These are phyloP conservation scores for Holocentrus rufus DNA, from an alignment of 2,797 vertebrate genomes.

Conservation along the genomic window DNA sequence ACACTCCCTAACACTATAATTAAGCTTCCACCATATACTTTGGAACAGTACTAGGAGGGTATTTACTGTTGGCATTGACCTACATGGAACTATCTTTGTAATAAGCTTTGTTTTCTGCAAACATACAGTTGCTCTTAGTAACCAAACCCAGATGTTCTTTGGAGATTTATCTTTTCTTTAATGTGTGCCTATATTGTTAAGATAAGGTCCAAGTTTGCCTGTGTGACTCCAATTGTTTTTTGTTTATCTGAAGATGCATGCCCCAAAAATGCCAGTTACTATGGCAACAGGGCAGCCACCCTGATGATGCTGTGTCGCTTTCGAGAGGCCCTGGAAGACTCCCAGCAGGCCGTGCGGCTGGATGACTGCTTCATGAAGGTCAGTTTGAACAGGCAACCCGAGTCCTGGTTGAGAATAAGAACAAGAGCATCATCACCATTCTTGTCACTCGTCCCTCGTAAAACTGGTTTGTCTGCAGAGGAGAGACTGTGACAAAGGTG, in stretches of 20 bases:
- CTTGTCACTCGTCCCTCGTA: background rate
- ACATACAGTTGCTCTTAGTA: background rate
- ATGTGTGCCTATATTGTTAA: background rate
- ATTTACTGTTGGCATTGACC: slow-evolving; percentile 1
- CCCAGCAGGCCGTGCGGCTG: slow-evolving; percentile 93
- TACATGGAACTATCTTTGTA: background rate
- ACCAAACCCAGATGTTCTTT: background rate
- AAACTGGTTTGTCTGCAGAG: background rate
- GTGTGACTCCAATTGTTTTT: slow-evolving; percentile 3
- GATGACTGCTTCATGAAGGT: slow-evolving; percentile 95
- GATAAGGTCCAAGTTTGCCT: background rate
- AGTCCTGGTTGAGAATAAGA: background rate
- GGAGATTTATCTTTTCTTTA: background rate
- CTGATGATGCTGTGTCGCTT: slow-evolving; percentile 93
- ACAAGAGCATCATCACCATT: background rate
- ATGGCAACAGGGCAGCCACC: slow-evolving; percentile 94
- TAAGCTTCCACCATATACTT: background rate
- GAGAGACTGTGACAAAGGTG: too few species aligned
- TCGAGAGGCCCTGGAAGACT: slow-evolving; percentile 92
- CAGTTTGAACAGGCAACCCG: slow-evolving; percentile 19
- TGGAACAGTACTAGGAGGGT: background rate
- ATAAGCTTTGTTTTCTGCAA: too few species aligned
- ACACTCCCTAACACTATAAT: background rate
- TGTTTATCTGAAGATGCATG: slow-evolving; percentile 81
- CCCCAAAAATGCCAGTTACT: slow-evolving; percentile 93